These are phyloP conservation scores for Euura lappo DNA, from an alignment of 1,140 invertebrate genomes.

Conservation along the genomic window DNA sequence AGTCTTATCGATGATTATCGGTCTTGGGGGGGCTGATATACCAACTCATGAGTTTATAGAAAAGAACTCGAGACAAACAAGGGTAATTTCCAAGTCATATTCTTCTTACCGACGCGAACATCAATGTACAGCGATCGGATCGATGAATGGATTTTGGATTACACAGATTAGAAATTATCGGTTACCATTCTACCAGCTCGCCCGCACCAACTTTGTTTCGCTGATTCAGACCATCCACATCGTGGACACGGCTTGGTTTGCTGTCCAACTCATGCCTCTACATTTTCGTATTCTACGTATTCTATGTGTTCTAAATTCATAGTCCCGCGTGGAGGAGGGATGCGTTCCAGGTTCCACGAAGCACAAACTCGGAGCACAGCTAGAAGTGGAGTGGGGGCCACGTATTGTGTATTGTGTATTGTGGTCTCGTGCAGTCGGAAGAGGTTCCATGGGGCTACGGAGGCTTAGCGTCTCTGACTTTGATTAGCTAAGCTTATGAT, in stretches of 20 bases:
- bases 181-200: too few relatives aligned
- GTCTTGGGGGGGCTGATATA: too few relatives aligned
- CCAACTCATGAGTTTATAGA: too few relatives aligned
- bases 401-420: background rate
- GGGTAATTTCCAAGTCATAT: too few relatives aligned
- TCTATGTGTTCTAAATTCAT: background rate
- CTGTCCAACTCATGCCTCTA: background rate
- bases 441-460: background rate
- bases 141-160: too few relatives aligned
- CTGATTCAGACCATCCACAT: slow-evolving; percentile 1
- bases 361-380: background rate
- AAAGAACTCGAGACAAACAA: too few relatives aligned
- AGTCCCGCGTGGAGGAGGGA: background rate
- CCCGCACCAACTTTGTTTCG: background rate
- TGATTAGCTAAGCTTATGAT: slow-evolving; percentile 14
- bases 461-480: background rate
- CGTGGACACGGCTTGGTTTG: background rate
- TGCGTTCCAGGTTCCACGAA: too few relatives aligned
- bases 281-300: background rate
- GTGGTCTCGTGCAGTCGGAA: background rate
- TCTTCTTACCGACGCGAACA: too few relatives aligned
- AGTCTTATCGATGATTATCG: too few relatives aligned
- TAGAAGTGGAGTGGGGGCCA: background rate
- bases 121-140: too few relatives aligned
- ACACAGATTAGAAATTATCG: too few relatives aligned